A percentile compares a stretch with the other conserved stretches of the same genome.
Evolutionary conservation across 2,113 vertebrate genomes (phyloP).

Genomic region (Chinchilla lanigera): DNA sequence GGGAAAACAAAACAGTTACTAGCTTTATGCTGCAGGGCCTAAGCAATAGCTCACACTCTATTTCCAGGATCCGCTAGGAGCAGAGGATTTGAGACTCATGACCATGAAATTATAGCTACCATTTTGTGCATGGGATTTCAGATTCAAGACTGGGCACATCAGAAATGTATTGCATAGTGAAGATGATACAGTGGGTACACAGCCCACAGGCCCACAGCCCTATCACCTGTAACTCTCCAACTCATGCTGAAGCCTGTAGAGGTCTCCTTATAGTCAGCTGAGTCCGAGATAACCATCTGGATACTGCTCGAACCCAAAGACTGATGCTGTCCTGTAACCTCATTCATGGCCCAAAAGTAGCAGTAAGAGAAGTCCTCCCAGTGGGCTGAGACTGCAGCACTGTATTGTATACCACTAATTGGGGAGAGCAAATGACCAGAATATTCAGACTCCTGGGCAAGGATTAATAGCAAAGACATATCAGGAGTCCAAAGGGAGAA

Average conservation of each 20-base stretch:
- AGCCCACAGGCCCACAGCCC: background rate
- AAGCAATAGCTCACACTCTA: background rate
- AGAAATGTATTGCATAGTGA: background rate
- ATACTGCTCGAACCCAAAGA: background rate
- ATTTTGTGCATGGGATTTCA: background rate
- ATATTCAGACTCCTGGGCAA: background rate
- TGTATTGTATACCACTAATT: background rate
- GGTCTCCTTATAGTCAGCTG: background rate
- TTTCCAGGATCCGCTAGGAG: background rate
- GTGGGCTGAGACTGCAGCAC: background rate
- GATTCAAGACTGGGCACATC: background rate
- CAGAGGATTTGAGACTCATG: background rate
- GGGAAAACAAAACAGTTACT: background rate
- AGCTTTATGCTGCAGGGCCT: background rate
- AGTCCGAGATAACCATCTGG: background rate
- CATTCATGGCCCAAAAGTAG: background rate
- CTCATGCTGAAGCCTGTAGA: background rate
- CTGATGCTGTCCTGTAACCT: background rate
- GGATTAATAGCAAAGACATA: background rate
- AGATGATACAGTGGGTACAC: background rate
- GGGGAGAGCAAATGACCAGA: background rate
- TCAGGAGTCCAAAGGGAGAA: background rate
- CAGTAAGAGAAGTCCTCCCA: rapidly evolving
- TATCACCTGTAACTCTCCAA: background rate
- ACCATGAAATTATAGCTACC: background rate